Percentiles rank a stretch among this genome's conserved stretches.
phyloP scores from a whole-genome alignment of 2,797 vertebrate species.

The Alectoris magna region DNA sequence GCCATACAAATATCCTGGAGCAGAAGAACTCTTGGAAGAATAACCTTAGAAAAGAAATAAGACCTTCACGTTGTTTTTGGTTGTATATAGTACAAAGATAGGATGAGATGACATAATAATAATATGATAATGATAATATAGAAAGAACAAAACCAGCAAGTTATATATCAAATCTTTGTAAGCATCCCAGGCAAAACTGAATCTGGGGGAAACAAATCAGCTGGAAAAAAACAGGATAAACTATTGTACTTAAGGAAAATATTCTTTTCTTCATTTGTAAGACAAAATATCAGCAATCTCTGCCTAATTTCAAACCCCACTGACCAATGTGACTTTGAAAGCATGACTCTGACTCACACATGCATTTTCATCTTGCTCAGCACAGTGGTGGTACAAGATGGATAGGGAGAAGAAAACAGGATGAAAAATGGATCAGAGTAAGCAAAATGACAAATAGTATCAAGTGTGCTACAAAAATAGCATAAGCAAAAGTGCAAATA shows the following conservation, averaged over 20 bases:
- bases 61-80: background rate
- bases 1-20: background rate
- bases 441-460: background rate
- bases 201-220: background rate
- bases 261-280: conserved; percentile 22
- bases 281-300: background rate
- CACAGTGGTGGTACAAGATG: background rate
- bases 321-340: conserved; percentile 54
- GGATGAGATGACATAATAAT: background rate
- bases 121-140: background rate
- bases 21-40: background rate
- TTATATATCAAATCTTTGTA: background rate
- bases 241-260: background rate
- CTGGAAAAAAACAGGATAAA: conserved; percentile 1
- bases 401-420: conserved; percentile 35
- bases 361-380: conserved; percentile 48
- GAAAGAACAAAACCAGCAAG: background rate
- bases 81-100: background rate
- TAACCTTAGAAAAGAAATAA: background rate
- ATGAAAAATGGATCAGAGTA: conserved; percentile 42
- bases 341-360: conserved; percentile 32
- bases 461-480: conserved; percentile 15
- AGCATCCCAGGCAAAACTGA: background rate
- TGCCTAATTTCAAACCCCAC: conserved; percentile 39
- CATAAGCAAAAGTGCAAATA: background rate